Evolutionary conservation across 2,888 invertebrate species (phyloP).

Genomic region (Yponomeuta plumbellus): DNA sequence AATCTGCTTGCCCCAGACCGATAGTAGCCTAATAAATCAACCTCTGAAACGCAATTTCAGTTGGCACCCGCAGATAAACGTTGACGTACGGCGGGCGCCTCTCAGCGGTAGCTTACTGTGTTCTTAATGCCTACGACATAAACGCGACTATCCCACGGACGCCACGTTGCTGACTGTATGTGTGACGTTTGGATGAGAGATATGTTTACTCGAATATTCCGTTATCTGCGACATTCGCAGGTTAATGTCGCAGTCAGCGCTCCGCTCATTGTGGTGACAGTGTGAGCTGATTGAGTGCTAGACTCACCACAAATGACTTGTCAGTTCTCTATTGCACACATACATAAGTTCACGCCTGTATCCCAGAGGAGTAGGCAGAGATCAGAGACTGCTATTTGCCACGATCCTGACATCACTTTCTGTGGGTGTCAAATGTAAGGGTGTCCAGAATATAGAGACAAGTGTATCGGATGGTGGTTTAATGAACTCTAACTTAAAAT

Average conservation of each 20-base stretch:
- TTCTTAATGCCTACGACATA: too few relatives aligned
- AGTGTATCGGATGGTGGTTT: too few relatives aligned
- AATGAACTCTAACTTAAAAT: too few relatives aligned
- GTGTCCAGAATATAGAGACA: too few relatives aligned
- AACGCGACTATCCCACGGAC: too few relatives aligned
- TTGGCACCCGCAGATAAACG: slow-evolving; percentile 1
- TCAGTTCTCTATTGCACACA: background rate
- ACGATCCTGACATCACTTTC: too few relatives aligned
- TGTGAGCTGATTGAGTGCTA: background rate
- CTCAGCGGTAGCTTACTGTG: too few relatives aligned
- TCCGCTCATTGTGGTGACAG: slow-evolving; percentile 1
- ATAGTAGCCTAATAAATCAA: background rate
- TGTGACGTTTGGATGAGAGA: background rate
- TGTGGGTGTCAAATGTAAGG: too few relatives aligned
- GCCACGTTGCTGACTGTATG: too few relatives aligned
- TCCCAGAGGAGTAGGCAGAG: too few relatives aligned
- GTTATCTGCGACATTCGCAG: background rate
- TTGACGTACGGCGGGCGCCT: background rate
- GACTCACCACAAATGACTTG: background rate
- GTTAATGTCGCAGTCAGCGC: background rate
- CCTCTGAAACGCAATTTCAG: background rate
- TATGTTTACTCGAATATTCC: background rate
- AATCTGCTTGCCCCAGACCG: background rate
- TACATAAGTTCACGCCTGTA: too few relatives aligned
- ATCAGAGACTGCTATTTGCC: too few relatives aligned